Conservation (phyloP, 2,888 invertebrate genomes). For the Anthophora plumipes region DNA sequence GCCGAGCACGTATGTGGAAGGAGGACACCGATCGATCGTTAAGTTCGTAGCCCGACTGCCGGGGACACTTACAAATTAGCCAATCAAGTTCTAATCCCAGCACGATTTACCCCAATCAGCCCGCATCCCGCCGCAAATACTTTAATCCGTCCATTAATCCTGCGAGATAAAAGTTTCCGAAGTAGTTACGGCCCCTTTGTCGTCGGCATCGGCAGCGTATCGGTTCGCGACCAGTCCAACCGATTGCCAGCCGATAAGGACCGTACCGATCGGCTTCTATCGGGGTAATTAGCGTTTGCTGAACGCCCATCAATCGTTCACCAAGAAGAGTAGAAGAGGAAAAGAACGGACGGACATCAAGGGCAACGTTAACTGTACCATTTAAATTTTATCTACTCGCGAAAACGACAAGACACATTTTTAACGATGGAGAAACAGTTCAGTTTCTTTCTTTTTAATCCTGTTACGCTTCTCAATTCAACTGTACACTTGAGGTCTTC, state of each 20-base stretch:
- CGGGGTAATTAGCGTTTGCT: constrained; percentile 57
- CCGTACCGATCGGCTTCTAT: constrained; percentile 51
- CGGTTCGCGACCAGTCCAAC: constrained; percentile 58
- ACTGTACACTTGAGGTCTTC: too few species aligned
- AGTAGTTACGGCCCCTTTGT: constrained; percentile 83
- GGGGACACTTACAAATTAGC: constrained; percentile 85
- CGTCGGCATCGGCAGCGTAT: constrained; percentile 74
- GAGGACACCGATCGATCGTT: constrained; percentile 79
- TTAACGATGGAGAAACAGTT: neutral
- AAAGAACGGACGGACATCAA: neutral
- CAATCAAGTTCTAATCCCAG: constrained; percentile 84
- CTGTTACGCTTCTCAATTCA: too few species aligned
- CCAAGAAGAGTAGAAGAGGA: neutral
- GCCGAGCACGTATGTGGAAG: constrained; percentile 62
- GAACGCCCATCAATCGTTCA: constrained; percentile 11
- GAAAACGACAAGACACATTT: too few species aligned
- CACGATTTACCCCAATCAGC: constrained; percentile 82
- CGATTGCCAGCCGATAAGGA: constrained; percentile 51
- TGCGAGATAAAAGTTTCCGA: constrained; percentile 83
- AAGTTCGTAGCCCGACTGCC: constrained; percentile 78
- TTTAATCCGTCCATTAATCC: constrained; percentile 85
- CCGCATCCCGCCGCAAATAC: constrained; percentile 83
- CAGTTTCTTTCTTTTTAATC: too few species aligned
- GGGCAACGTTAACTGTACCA: neutral
- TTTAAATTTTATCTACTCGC: neutral